Evolutionary conservation across 2,888 invertebrate genomes (phyloP).

Genomic region (Rhingia rostrata): DNA sequence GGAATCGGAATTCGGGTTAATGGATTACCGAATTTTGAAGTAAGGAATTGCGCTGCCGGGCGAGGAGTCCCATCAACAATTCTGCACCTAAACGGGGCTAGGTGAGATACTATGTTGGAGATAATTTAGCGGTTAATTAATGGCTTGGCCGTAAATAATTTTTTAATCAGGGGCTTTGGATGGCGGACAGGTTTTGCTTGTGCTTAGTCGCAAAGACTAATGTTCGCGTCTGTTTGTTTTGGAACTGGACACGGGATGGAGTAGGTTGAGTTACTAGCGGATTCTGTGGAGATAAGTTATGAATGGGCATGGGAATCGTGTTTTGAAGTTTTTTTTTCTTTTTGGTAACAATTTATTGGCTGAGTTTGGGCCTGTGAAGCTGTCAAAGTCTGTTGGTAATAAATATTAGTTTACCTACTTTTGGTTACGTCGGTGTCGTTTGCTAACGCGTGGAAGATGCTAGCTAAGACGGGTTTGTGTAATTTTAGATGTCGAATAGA

Average conservation of each 20-base stretch:
- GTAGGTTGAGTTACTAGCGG: neutral
- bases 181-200: slow-evolving; percentile 3
- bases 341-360: neutral
- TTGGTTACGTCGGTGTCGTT: neutral
- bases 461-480: neutral
- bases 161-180: slow-evolving; percentile 8
- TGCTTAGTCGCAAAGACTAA: neutral
- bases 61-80: slow-evolving; percentile 3
- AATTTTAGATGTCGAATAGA: no score
- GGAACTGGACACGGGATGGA: neutral
- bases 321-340: no score
- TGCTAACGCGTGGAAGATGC: neutral
- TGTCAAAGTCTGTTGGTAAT: slow-evolving; percentile 15
- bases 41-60: neutral
- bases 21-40: slow-evolving; percentile 45
- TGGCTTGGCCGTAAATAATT: slow-evolving; percentile 6
- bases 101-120: slow-evolving; percentile 15
- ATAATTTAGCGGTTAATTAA: slow-evolving; percentile 22
- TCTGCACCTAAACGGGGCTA: slow-evolving; percentile 8
- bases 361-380: neutral
- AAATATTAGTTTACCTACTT: slow-evolving; percentile 12
- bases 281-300: slow-evolving; percentile 5
- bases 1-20: slow-evolving; percentile 50
- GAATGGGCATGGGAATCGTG: no score
- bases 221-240: slow-evolving; percentile 7